Base-by-base conservation (phyloP, 2,113 vertebrate genomes). In the Alligator mississippiensis region DNA sequence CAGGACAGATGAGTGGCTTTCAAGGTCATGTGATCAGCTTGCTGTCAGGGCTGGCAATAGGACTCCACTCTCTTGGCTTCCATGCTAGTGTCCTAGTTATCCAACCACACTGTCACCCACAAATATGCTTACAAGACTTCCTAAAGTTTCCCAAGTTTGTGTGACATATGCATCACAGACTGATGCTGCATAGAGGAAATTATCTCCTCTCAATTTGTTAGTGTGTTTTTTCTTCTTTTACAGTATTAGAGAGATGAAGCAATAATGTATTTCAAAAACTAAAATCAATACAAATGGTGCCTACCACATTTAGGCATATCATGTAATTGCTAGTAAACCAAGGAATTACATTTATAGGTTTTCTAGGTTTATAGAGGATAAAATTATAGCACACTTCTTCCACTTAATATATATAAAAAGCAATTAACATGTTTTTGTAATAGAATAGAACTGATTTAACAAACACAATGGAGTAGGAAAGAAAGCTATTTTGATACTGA, bases 161-260 rank as follows among this genome's bases (percentile, higher is more conserved):
- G 63, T 28, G 63, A 14, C 13, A 91, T 87, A 55, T 80, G 90
- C 4, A 89, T 92, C 77, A 85, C 25, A 38, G 74, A 16, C 2
- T 90, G 77, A 92, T 77, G 59, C 57, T 76, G 28, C 28, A 55
- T n/a, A 62, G 63, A 94, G 93, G 84, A 95, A 95, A 95, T 78
- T 0, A 77, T n/a, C 25, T 6, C 47, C 91, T 91, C 85, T 88
- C 17, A 72, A 91, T 93, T 93, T 94, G 87, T 57, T 30, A 83
- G 16, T 55, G 61, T 70, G 89, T 88, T 92, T 93, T 87, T 95
- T 83, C 88, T 68, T 16, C 84, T 28, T 91, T 77, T 88, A 68
- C 54, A 90, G 87, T 72, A 74, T 47, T 86, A 59, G 18, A 76
- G 59, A 80, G 28, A 78, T 58, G 63, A 3, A 85, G 64, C 30